phyloP scores from a whole-genome alignment of 2,113 vertebrate species.

The Lampris incognitus region DNA sequence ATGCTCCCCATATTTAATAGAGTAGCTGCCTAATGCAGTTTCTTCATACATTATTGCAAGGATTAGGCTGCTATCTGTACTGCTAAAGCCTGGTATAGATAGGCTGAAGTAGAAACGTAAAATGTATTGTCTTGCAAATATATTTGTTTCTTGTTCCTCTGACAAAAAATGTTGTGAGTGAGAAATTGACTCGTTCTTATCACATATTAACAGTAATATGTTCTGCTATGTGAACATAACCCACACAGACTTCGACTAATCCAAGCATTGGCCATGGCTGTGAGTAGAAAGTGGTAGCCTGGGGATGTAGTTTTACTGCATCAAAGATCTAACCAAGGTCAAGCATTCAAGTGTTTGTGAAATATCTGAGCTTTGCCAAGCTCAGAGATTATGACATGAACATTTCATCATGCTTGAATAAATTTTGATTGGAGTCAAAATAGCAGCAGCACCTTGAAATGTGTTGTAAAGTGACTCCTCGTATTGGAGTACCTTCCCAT shows the following conservation, averaged over 20 bases:
- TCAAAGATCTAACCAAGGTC: conserved; percentile 5
- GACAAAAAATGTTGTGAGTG: no score
- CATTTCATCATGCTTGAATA: neutral
- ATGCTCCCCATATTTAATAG: neutral
- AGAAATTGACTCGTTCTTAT: neutral
- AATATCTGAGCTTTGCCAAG: neutral
- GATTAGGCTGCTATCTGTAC: no score
- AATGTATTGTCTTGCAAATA: no score
- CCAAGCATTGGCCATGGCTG: neutral
- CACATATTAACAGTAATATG: neutral
- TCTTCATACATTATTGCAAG: no score
- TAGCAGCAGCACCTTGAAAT: no score
- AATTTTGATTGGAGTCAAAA: no score
- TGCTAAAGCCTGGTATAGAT: no score
- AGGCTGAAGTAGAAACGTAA: no score
- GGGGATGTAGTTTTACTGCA: conserved; percentile 7
- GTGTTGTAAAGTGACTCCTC: no score
- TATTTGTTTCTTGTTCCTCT: no score
- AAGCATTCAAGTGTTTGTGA: neutral
- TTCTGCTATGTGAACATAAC: neutral
- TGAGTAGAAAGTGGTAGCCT: neutral
- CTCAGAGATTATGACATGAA: neutral
- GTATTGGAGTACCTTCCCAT: neutral
- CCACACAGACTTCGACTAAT: conserved; percentile 4
- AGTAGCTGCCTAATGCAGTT: no score